Base-by-base conservation (phyloP, 2,888 invertebrate genomes). In the Dasysyrphus albostriatus region DNA sequence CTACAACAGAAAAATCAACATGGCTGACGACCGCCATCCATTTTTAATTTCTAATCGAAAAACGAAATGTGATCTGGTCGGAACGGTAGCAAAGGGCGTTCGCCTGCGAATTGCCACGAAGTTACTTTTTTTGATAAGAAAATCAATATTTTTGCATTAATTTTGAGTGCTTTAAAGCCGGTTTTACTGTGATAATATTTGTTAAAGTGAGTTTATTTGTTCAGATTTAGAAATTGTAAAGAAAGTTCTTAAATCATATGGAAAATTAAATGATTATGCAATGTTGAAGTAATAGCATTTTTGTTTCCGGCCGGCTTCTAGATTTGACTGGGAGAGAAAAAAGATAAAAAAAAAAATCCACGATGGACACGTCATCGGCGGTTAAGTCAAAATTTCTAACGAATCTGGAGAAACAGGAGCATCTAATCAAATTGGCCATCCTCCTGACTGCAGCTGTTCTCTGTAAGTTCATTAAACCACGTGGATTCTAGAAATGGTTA, bases 401-500 rank as follows among this genome's bases (percentile, higher is more conserved):
- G 91, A 94, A 95, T 58, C 94, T 95, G 77, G 96, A 97, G 89
- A 97, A 97, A 90, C 97, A 97, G 91, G 97, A 97, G 92, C 96
- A 96, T 47, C 93, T 97, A 75, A 93, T 97, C 59, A 97, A 93
- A 88, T 88, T 98, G 90, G 95, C 97, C 89, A 97, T 99, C 92
- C 94, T 99, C 89, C 96, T 98, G 70, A 94, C 98, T 92, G 98
- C 98, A 90, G 97, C 97, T 76, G 96, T 98, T 91, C 94, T 99
- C 90, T 98, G 98, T 98, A 94, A 96, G 97, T 95, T 24, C 1
- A 1, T 10, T 6, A 32, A 58, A 34, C 19, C 19, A 67, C 19
- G 34, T 37, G 49, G 14, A 59, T 5, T 19, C 16, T 9, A 24
- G 8, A n/a, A 16, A 44, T 0, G 4, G 6, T 5, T 6, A 0